Base-by-base conservation (phyloP, 2,113 vertebrate genomes). In the Chrysemys picta region DNA sequence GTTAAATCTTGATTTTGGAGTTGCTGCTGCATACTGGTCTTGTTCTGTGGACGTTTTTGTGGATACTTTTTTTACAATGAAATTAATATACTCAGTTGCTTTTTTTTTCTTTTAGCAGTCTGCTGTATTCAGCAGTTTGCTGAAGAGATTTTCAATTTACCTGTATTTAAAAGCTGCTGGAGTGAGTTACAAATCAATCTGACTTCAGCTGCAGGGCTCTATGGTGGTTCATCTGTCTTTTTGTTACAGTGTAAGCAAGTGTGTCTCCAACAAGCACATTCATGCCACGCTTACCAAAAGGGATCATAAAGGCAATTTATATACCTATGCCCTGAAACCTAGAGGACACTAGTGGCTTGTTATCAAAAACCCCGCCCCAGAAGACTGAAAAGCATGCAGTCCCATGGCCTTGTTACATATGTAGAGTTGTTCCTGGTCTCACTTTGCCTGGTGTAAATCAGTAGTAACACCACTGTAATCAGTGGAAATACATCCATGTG, bases 121-220 rank as follows among this genome's bases (percentile, higher is more conserved):
- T 88, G 79, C 82, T 93, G 65, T 35, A 88, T 96, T 95, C 93
- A 92, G 78, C 84, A 85, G 84, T 85, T 93, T 92, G 59, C 82
- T 96, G 87, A 95, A 87, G 91, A 91, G 88, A 65, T 52, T 45
- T 85, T 87, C 69, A 11, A 42, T 88, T 94, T 95, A 91, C 93
- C 80, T 97, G 84, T 90, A 27, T 89, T 95, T 97, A 93, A 94
- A 94, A 95, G 62, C 54, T 94, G 85, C 90, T 93, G 31, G 80
- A 84, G 14, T 90, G 95, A 89, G 92, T 92, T 93, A 81, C 53
- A 95, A 86, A 96, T 97, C 88, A 95, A 78, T 94, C 94, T 92
- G 1, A 0, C 29, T 88, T 89, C 79, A 91, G 82, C 93, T 95
- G 81, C 86, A 62, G 54, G 65, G 31, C 90, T 96, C 93, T 96